Conservation (phyloP, 2,797 vertebrate genomes). For the Sebastes steindachneri region DNA sequence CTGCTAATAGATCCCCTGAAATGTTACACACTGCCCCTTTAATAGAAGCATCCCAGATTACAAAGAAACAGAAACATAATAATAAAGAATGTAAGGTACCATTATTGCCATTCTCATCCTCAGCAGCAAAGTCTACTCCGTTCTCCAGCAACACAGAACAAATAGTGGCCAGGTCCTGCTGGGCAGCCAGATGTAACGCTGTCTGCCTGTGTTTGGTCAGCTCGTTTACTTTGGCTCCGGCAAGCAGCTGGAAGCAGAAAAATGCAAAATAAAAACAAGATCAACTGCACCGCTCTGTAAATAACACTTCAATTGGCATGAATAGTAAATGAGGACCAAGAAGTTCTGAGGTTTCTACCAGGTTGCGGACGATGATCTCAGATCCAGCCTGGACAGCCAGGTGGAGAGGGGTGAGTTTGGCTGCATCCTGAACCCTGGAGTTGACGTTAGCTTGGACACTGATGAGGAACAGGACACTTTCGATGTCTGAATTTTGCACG, state of each 20-base stretch:
- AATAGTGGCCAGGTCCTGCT: constrained; percentile 96
- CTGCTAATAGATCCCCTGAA: no score
- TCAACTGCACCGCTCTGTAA: not conserved
- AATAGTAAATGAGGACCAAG: not conserved
- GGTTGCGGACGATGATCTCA: constrained; percentile 97
- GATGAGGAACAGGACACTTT: constrained; percentile 98
- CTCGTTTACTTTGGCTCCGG: constrained; percentile 97
- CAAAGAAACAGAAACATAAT: not conserved
- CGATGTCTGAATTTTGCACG: constrained; percentile 96
- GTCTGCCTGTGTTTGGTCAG: constrained; percentile 98
- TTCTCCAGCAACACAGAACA: constrained; percentile 98
- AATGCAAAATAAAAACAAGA: not conserved
- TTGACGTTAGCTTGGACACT: constrained; percentile 98
- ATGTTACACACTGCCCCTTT: no score
- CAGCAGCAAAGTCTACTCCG: constrained; percentile 92
- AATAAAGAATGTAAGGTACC: constrained; percentile 78
- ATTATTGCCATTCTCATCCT: constrained; percentile 98
- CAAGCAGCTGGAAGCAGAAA: constrained; percentile 87
- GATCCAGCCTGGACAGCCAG: constrained; percentile 98
- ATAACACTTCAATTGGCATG: not conserved
- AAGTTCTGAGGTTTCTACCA: constrained; percentile 82
- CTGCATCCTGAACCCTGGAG: constrained; percentile 95
- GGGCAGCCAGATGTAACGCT: constrained; percentile 94
- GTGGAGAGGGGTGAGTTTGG: constrained; percentile 95
- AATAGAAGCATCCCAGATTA: not conserved